Conservation (phyloP, 2,797 vertebrate species). For the Meda fulgida region DNA sequence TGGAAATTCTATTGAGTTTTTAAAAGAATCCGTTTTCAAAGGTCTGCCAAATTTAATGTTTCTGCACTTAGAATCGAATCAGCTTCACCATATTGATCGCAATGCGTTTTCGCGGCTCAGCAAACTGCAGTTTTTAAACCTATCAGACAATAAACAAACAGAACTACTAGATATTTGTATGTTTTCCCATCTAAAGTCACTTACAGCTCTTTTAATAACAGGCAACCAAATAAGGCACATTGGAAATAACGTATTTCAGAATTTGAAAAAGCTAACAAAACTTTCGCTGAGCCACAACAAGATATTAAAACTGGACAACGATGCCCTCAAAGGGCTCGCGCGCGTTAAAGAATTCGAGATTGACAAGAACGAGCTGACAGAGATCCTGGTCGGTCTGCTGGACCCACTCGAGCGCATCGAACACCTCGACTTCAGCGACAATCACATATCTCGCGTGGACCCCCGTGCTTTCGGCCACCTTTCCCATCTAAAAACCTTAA, state of each 20-base stretch:
- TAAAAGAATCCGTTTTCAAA: slow-evolving; percentile 87
- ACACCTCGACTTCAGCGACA: slow-evolving; percentile 87
- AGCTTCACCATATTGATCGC: slow-evolving; percentile 86
- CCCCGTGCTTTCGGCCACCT: slow-evolving; percentile 79
- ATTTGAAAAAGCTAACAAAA: slow-evolving; percentile 82
- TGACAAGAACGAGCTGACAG: slow-evolving; percentile 86
- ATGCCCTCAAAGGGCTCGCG: slow-evolving; percentile 83
- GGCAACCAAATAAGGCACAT: slow-evolving; percentile 87
- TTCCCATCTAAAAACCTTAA: slow-evolving; percentile 82
- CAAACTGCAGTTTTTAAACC: slow-evolving; percentile 89
- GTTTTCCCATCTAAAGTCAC: slow-evolving; percentile 83
- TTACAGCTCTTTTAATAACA: slow-evolving; percentile 87
- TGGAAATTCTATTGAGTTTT: slow-evolving; percentile 82
- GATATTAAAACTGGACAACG: slow-evolving; percentile 80
- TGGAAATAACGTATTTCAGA: slow-evolving; percentile 84
- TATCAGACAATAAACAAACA: slow-evolving; percentile 89
- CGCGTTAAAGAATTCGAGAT: slow-evolving; percentile 85
- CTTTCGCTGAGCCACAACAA: slow-evolving; percentile 88
- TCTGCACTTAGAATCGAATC: slow-evolving; percentile 91
- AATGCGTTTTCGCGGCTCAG: slow-evolving; percentile 85
- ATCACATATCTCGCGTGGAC: slow-evolving; percentile 80
- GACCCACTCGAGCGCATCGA: slow-evolving; percentile 86
- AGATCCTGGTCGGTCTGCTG: slow-evolving; percentile 83
- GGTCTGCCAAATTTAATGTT: slow-evolving; percentile 85
- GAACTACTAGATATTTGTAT: slow-evolving; percentile 80